Base-by-base conservation (phyloP, 37 sponge, comb jelly and placozoan species). In the Agelas oroides region DNA sequence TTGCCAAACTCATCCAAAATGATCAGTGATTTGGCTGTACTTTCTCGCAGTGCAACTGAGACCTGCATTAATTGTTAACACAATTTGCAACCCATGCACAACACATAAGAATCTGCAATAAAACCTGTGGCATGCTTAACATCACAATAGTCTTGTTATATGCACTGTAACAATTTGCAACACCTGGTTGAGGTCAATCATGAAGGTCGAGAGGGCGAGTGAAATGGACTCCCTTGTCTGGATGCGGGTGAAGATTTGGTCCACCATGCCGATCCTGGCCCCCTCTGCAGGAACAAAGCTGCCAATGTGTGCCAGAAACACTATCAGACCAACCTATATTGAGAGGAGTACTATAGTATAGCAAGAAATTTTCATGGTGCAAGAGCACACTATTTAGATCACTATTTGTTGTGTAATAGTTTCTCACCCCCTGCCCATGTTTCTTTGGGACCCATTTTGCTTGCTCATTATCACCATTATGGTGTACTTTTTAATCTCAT, bases 1-100 rank as follows among this genome's bases (percentile, higher is more conserved):
- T 99, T 99, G 2, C 99, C 99, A 88, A 97, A 99, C 79, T 99
- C 99, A 57, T 99, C 99, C 77, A 99, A 24, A 1, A 97, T 61
- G 31, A 99, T 74, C 57, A 99, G 81, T 0, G 96, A 97, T 21
- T 80, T 64, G 13, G 57, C 69, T 16, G 95, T 92, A 33, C 80
- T 65, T 31, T 77, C 53, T 28, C 75, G 61, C 2, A 96, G 70
- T 31, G 98, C 98, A 33, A 27, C 76, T 37, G 96, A 82, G 0
- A 93, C 87, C 94, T 94, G 28, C 57, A 59, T 20, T 25, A 60
- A n/a, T n/a, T n/a, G n/a, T n/a, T n/a, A n/a, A n/a, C n/a, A n/a
- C n/a, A n/a, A n/a, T n/a, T n/a, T n/a, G n/a, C n/a, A n/a, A n/a
- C n/a, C n/a, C n/a, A n/a, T n/a, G n/a, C n/a, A n/a, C n/a, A n/a